These are phyloP conservation scores for Triplophysa dalaica DNA, from an alignment of 2,113 vertebrate genomes.

Conservation along the genomic window DNA sequence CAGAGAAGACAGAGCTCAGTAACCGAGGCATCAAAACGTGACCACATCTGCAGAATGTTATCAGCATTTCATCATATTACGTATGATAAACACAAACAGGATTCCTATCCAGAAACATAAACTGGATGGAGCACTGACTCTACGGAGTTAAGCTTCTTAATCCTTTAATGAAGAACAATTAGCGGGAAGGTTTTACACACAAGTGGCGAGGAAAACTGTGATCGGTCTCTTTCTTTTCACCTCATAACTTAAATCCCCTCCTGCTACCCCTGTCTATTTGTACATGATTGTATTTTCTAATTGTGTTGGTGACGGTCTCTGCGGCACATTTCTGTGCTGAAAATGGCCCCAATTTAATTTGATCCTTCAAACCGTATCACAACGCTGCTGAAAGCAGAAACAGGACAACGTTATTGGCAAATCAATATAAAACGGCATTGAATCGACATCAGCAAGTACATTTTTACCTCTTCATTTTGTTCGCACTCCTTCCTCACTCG, in stretches of 20 bases:
- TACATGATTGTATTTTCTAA: neutral
- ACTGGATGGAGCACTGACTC: neutral
- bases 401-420: constrained; percentile 88
- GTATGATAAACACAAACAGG: neutral
- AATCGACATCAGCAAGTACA: constrained; percentile 77
- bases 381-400: constrained; percentile 81
- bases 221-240: neutral
- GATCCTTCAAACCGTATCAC: constrained; percentile 84
- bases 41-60: too few species aligned
- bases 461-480: constrained; percentile 65
- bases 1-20: too few species aligned
- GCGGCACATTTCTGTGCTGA: constrained; percentile 76
- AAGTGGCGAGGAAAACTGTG: neutral
- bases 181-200: constrained; percentile 2
- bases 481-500: constrained; percentile 15
- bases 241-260: neutral
- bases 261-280: constrained; percentile 28
- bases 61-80: too few species aligned
- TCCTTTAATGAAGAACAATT: constrained; percentile 15
- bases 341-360: constrained; percentile 84
- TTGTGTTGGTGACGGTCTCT: constrained; percentile 18
- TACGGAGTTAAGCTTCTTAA: neutral
- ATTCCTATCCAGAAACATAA: neutral
- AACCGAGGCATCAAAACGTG: too few species aligned
- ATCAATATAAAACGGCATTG: constrained; percentile 92